Conservation (phyloP, 2,888 invertebrate genomes). For the Bhutanitis thaidina region DNA sequence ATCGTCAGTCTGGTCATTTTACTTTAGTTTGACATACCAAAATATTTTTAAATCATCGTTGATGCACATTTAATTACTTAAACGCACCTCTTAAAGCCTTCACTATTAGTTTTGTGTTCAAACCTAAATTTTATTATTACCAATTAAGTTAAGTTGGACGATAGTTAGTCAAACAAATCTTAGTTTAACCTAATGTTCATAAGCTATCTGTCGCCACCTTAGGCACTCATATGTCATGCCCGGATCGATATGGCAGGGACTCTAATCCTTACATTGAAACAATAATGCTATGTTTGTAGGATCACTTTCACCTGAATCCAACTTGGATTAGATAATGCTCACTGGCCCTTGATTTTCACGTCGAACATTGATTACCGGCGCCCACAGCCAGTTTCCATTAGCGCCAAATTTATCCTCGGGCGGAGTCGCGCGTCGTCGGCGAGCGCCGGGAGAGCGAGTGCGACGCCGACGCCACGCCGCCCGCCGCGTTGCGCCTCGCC, state of each 20-base stretch:
- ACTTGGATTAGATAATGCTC: slow-evolving; percentile 42
- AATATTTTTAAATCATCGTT: no score
- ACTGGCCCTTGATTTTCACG: slow-evolving; percentile 58
- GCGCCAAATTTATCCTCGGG: slow-evolving; percentile 78
- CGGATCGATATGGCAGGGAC: slow-evolving; percentile 3
- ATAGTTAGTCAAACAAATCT: no score
- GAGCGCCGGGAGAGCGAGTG: slow-evolving; percentile 59
- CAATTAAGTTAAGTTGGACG: no score
- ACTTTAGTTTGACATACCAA: no score
- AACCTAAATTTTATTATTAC: no score
- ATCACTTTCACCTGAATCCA: slow-evolving; percentile 18
- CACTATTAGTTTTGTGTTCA: no score
- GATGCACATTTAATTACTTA: no score
- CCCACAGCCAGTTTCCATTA: slow-evolving; percentile 68
- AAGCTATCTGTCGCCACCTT: no score
- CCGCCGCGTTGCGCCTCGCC: slow-evolving; percentile 22
- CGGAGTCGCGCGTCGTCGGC: slow-evolving; percentile 61
- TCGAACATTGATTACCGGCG: slow-evolving; percentile 72
- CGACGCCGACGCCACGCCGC: slow-evolving; percentile 42
- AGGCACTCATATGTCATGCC: background rate
- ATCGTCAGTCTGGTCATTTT: no score
- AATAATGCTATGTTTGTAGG: slow-evolving; percentile 1
- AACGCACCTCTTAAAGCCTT: no score
- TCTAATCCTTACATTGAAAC: background rate
- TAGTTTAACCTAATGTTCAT: no score